Evolutionary conservation across 2,113 vertebrate species (phyloP).

Genomic region (Hiodon tergisus): DNA sequence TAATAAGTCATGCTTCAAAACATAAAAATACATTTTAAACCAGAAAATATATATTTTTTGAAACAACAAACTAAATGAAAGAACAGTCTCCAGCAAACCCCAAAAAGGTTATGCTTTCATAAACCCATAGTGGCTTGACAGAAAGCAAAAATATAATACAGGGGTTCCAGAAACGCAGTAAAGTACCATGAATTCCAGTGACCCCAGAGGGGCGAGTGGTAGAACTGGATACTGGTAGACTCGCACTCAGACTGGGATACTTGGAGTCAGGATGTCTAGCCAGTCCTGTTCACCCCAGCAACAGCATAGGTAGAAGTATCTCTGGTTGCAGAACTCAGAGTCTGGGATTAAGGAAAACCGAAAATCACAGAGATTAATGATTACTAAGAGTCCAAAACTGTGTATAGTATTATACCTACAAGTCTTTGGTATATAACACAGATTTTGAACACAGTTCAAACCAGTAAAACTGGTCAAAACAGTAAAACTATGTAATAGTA

Average conservation of each 20-base stretch:
- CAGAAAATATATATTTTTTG: not conserved
- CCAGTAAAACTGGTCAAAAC: too few species aligned
- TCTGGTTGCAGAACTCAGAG: constrained; percentile 32
- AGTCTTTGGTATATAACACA: too few species aligned
- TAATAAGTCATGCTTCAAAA: constrained; percentile 5
- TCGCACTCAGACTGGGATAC: too few species aligned
- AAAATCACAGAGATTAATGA: not conserved
- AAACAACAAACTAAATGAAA: not conserved
- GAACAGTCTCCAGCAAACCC: not conserved
- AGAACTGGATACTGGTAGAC: not conserved
- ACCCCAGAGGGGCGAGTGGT: not conserved
- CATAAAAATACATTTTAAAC: not conserved
- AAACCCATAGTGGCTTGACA: too few species aligned
- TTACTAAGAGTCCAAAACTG: not conserved
- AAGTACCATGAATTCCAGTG: too few species aligned
- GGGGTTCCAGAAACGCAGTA: too few species aligned
- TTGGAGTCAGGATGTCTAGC: constrained; percentile 24
- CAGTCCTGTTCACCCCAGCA: constrained; percentile 25
- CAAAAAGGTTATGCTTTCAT: too few species aligned
- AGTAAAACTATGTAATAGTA: too few species aligned
- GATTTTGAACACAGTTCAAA: too few species aligned
- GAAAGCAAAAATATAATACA: too few species aligned
- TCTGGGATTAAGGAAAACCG: constrained; percentile 30
- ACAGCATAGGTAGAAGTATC: constrained; percentile 34
- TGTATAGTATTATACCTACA: too few species aligned